Evolutionary conservation across 1,140 invertebrate species (phyloP), one percentile per base, ranked within the genome.

Genomic region (Manduca sexta): DNA sequence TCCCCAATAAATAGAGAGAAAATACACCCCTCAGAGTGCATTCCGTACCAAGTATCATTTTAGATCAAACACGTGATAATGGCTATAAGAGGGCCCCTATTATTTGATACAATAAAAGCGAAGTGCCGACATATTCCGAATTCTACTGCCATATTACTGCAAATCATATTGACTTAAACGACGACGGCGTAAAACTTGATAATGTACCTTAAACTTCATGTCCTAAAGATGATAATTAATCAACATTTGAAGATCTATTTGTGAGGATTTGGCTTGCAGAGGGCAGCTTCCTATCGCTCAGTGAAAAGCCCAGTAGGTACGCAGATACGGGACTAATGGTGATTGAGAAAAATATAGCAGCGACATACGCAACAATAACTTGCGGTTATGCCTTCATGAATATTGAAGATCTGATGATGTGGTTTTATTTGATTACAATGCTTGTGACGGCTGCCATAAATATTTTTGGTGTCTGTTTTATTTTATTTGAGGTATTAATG

Each of bases 1-100:
- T n/a, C 38, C 13, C 7, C 16, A 16, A 34, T 46, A 45, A 56
- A 17, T 42, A 44, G 31, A 48, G 7, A 31, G 30, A 69, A 55
- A 69, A 69, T 57, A 68, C 65, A 68, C 60, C 67, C 71, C 71
- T 64, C 65, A 49, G 49, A 69, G 59, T 59, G 60, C 48, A 71
- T 57, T 47, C 56, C 60, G 53, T 61, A 67, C 65, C 61, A 69
- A 84, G 81, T 82, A 82, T 82, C 81, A 75, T 84, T 84, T 84
- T 82, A 84, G 81, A 84, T 84, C 77, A 83, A 84, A 84, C 81
- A 84, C 81, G 77, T 81, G 81, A 84, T 84, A 84, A 84, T 77
- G 53, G 74, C 72, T 73, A 77, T 81, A 81, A 84, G 81, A 82
- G 81, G 69, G 74, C 81, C 81, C 81, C 79, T 83, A 84, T 83